Evolutionary conservation across 2,888 invertebrate genomes (phyloP).

Genomic region (Torymus texanus): DNA sequence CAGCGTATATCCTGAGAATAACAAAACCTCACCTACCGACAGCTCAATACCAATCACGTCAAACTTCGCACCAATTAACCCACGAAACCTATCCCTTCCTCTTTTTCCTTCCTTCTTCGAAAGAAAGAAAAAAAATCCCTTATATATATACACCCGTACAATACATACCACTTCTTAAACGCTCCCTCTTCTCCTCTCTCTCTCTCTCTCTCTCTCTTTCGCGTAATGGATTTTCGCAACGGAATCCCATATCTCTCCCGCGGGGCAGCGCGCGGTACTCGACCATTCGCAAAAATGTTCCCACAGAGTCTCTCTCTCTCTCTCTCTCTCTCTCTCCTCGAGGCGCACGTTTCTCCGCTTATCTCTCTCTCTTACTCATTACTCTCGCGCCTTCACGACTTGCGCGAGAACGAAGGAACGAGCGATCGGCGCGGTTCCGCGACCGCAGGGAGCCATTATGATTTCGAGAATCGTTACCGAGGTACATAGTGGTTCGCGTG

Average conservation of each 20-base stretch:
- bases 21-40: no score
- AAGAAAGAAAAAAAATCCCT: no score
- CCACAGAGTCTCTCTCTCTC: conserved; percentile 22
- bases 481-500: conserved; percentile 54
- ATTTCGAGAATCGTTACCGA: conserved; percentile 62
- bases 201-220: neutral
- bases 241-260: conserved; percentile 20
- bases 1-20: no score
- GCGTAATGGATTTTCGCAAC: conserved; percentile 43
- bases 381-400: conserved; percentile 44
- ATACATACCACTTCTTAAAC: no score
- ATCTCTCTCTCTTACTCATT: conserved; percentile 36
- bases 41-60: no score
- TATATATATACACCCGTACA: no score
- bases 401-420: neutral
- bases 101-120: no score
- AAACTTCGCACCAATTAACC: no score
- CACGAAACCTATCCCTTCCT: no score
- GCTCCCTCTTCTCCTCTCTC: no score
- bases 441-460: conserved; percentile 60
- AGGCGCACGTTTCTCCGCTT: conserved; percentile 45
- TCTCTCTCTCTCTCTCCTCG: conserved; percentile 13
- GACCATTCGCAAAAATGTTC: conserved; percentile 39
- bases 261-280: neutral
- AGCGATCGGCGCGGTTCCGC: conserved; percentile 41